These are phyloP conservation scores for Andrena hattorfiana DNA, from an alignment of 2,888 invertebrate genomes.

Conservation along the genomic window DNA sequence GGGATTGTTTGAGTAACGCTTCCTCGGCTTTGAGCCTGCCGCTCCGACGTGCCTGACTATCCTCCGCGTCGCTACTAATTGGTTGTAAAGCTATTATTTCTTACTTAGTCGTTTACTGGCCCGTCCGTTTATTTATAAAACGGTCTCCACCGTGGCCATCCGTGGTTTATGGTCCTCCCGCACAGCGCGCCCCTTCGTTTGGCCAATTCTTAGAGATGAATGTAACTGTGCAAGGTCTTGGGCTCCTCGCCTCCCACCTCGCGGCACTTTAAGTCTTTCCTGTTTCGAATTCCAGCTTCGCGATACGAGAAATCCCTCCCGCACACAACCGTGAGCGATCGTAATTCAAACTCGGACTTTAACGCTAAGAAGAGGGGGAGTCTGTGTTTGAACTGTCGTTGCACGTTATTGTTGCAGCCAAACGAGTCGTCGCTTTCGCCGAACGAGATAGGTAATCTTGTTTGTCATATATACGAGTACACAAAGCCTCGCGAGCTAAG, in stretches of 20 bases:
- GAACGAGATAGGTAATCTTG: too few species aligned
- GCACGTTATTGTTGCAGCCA: too few species aligned
- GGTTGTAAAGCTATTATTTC: conserved; percentile 35
- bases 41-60: conserved; percentile 6
- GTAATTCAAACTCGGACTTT: too few species aligned
- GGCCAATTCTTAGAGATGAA: conserved; percentile 1
- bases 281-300: too few species aligned
- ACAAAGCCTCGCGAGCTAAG: not conserved
- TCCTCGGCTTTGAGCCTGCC: conserved; percentile 24
- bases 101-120: not conserved
- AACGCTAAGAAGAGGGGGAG: too few species aligned
- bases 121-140: conserved; percentile 24
- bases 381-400: too few species aligned
- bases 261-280: too few species aligned
- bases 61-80: conserved; percentile 38
- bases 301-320: too few species aligned
- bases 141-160: not conserved
- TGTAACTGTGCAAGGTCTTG: not conserved
- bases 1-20: conserved; percentile 52
- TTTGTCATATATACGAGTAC: not conserved
- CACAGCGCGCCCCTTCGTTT: not conserved
- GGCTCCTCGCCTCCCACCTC: too few species aligned
- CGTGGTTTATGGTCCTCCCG: conserved; percentile 7
- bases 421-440: too few species aligned
- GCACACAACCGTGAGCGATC: too few species aligned